Evolutionary conservation across 2,113 vertebrate species (phyloP), one percentile per base, ranked within the genome.

Genomic region (Megaptera novaeangliae): DNA sequence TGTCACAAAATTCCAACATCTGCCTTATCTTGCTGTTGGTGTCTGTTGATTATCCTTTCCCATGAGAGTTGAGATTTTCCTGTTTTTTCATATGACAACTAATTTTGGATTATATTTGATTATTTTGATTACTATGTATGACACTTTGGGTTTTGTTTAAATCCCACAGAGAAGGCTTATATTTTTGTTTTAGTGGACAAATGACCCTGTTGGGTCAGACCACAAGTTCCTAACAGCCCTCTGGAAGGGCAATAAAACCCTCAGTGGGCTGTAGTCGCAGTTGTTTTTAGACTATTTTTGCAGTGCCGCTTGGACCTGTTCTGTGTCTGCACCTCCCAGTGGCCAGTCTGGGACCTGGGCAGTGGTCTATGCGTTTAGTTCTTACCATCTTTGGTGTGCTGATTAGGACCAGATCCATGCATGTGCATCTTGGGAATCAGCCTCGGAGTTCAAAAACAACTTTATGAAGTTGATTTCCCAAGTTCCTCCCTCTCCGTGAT

Each of bases 141-240:
- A 81, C 18, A 63, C 27, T 61, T 18, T 46, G 63, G 8, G 46
- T 85, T 57, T 94, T 91, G 34, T 64, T 74, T 96, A 84, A 84
- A 59, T 78, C 46, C 92, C 39, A 2, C 31, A 1, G 3, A 83
- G 39, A 94, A 66, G 57, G 44, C n/a, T 84, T 95, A 1, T 39
- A 23, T 66, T 93, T 68, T 83, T 87, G 44, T 63, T 91, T 95
- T 46, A 55, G 39, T 69, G 57, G 46, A 61, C 59, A 85, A 1
- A 41, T 89, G 93, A 23, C 72, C 29, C 29, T 4, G 0, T n/a
- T 59, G 46, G 55, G 23, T 84, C 36, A 80, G 75, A 44, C 25
- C 17, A 3, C n/a, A 55, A 13, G 14, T 27, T 89, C n/a, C 61
- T 72, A 1, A 17, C 66, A n/a, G 29, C 34, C 59, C 36, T 15